Conservation (phyloP, 1,140 invertebrate species). For the Belonocnema kinseyi region DNA sequence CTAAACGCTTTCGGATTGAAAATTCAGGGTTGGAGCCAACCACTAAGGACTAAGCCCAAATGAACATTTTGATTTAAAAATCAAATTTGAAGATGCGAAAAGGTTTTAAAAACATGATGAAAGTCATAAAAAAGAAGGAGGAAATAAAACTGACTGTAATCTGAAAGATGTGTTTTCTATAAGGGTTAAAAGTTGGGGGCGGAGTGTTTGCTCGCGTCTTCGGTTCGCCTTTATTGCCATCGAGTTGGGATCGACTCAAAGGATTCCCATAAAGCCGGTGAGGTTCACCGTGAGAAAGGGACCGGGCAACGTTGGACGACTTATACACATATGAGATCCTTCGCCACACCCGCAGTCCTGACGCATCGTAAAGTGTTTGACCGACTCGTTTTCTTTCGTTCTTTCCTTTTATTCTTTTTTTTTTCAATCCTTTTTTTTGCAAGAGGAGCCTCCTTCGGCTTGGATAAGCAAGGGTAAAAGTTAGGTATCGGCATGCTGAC, state of each 20-base stretch:
- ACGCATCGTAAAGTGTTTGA: conserved; percentile 36
- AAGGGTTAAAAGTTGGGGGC: background rate
- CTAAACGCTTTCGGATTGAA: too few species aligned
- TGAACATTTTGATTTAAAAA: too few species aligned
- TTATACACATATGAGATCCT: conserved; percentile 47
- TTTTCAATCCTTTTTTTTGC: conserved; percentile 2
- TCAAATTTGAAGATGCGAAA: too few species aligned
- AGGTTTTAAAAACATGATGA: background rate
- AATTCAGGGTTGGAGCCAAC: too few species aligned
- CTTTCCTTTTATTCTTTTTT: conserved; percentile 22
- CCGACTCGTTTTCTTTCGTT: conserved; percentile 32
- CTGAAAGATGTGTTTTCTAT: background rate
- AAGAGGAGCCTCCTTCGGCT: conserved; percentile 18
- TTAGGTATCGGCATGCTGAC: conserved; percentile 29
- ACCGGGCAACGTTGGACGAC: conserved; percentile 44
- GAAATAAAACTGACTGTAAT: background rate
- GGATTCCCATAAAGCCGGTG: conserved; percentile 39
- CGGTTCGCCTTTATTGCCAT: conserved; percentile 40
- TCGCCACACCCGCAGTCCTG: conserved; percentile 32
- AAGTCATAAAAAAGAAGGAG: background rate
- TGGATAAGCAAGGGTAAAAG: conserved; percentile 28
- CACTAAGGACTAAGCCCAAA: too few species aligned
- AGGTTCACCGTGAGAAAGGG: conserved; percentile 50
- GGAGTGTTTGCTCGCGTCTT: conserved; percentile 24
- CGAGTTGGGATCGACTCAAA: background rate